A percentile compares a stretch with the other conserved stretches of the same genome.
Evolutionary conservation across 2,113 vertebrate genomes (phyloP).

Genomic region (Ictidomys tridecemlineatus): DNA sequence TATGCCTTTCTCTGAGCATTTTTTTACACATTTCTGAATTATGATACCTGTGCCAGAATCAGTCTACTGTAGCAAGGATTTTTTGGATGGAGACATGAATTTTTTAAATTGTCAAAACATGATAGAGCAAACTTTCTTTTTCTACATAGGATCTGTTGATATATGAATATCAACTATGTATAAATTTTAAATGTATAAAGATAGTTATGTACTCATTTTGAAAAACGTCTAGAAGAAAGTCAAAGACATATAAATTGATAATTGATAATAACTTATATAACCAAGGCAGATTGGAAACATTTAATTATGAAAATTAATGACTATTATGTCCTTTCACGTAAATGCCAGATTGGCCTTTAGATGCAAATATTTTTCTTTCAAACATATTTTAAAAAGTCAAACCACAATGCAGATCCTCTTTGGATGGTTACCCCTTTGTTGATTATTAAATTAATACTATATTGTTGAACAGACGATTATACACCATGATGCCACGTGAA

Average conservation of each 20-base stretch:
- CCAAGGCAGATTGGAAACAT: background rate
- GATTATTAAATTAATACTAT: background rate
- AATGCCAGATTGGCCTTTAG: background rate
- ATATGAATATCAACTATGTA: conserved; percentile 90
- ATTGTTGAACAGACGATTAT: background rate
- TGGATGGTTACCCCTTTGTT: background rate
- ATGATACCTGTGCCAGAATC: conserved; percentile 88
- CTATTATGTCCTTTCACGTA: background rate
- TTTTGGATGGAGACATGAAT: conserved; percentile 90
- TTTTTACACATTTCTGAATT: conserved; percentile 89
- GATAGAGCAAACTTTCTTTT: conserved; percentile 90
- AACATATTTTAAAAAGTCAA: background rate
- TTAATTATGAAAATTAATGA: conserved; percentile 29
- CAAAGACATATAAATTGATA: conserved; percentile 23
- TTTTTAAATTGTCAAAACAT: conserved; percentile 91
- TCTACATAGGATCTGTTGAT: conserved; percentile 87
- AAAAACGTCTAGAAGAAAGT: conserved; percentile 60
- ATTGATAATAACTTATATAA: background rate
- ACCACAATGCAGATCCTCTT: background rate
- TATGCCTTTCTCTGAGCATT: conserved; percentile 88
- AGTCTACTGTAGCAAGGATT: conserved; percentile 90
- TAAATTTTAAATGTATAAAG: conserved; percentile 87
- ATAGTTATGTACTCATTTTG: conserved; percentile 77
- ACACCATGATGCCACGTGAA: background rate
- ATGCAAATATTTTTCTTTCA: conserved; percentile 7